Percentiles rank a stretch among this genome's conserved stretches.
These are phyloP conservation scores for Meiosimyza decipiens DNA, from an alignment of 2,888 invertebrate genomes.

Conservation along the genomic window DNA sequence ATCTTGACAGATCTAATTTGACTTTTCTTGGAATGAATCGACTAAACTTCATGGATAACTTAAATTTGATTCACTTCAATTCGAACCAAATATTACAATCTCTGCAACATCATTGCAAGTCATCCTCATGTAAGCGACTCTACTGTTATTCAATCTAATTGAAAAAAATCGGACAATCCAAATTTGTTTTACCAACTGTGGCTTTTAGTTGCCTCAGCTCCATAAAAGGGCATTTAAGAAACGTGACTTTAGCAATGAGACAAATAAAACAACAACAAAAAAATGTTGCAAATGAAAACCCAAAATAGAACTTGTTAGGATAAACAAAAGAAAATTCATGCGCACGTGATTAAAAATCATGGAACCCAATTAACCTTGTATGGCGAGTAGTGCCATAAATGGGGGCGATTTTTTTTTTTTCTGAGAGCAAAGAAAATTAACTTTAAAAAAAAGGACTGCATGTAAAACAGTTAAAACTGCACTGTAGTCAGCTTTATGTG, in stretches of 20 bases:
- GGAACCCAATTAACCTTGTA: conserved; percentile 35
- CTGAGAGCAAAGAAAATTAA: background rate
- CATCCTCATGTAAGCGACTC: too few species aligned
- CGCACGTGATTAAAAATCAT: conserved; percentile 26
- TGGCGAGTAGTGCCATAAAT: conserved; percentile 23
- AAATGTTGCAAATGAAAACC: background rate
- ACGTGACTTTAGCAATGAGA: conserved; percentile 32
- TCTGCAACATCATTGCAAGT: too few species aligned
- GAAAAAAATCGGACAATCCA: too few species aligned
- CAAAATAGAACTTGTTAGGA: conserved; percentile 13
- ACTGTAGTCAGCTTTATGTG: background rate
- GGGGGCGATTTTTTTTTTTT: background rate
- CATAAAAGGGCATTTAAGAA: conserved; percentile 28
- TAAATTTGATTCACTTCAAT: conserved; percentile 1
- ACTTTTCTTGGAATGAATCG: too few species aligned
- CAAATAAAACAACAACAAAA: conserved; percentile 1
- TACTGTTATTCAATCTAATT: too few species aligned
- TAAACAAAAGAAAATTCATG: conserved; percentile 7
- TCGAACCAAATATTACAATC: too few species aligned
- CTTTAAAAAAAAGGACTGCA: background rate
- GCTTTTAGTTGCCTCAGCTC: conserved; percentile 11
- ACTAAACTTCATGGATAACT: background rate
- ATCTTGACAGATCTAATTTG: too few species aligned
- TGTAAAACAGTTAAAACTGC: background rate
- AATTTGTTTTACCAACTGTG: background rate